Conservation (phyloP, 2,797 vertebrate genomes). For the Ceryle rudis region DNA sequence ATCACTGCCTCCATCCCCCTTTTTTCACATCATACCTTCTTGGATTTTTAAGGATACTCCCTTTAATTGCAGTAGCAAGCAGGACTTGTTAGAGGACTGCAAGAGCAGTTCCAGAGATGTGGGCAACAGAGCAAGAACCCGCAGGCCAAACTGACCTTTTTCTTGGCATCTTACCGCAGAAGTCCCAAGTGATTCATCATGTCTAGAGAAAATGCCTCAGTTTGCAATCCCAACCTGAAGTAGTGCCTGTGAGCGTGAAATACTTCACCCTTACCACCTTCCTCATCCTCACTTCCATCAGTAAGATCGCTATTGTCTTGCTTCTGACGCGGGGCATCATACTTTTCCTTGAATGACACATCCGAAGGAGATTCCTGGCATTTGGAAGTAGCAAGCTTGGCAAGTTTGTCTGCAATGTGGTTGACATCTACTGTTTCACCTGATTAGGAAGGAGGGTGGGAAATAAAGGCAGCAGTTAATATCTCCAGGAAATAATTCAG, state of each 20-base stretch:
- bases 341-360: neutral
- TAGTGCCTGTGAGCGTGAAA: neutral
- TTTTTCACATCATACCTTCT: neutral
- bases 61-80: neutral
- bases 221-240: neutral
- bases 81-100: neutral
- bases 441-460: neutral
- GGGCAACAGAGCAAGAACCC: neutral
- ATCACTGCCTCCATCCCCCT: neutral
- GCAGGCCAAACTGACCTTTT: neutral
- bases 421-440: neutral
- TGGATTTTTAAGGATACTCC: neutral
- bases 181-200: neutral
- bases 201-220: neutral
- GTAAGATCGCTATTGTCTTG: neutral
- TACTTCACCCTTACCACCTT: neutral
- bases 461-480: neutral
- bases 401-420: conserved; percentile 62
- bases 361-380: neutral
- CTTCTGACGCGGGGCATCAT: accelerated
- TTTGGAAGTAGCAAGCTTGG: conserved; percentile 63
- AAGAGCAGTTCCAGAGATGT: neutral
- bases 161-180: neutral
- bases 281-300: neutral
- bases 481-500: neutral